Conservation (phyloP, 2,113 vertebrate species). For the Coptodon rendalli region DNA sequence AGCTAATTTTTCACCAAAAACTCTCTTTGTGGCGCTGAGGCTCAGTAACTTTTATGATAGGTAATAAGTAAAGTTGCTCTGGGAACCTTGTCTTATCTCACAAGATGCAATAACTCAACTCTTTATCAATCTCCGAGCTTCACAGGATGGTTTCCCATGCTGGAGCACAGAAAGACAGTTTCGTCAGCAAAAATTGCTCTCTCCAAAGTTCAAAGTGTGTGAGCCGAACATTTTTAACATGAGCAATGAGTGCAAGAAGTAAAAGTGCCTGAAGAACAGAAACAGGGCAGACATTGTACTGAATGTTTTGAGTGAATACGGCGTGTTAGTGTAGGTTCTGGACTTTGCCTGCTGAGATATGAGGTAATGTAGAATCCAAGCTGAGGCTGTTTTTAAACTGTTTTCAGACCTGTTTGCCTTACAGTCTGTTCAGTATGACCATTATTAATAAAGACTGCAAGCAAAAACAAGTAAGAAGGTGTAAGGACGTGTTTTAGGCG, state of each 20-base stretch:
- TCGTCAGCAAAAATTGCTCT: background rate
- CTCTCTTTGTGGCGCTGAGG: background rate
- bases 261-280: background rate
- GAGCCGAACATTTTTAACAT: background rate
- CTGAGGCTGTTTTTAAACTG: background rate
- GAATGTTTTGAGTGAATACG: background rate
- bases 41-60: background rate
- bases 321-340: background rate
- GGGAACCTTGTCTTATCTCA: background rate
- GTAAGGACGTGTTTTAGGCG: background rate
- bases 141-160: background rate
- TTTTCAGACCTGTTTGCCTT: background rate
- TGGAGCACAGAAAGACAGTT: background rate
- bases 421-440: background rate
- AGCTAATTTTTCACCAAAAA: background rate
- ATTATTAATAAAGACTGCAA: background rate
- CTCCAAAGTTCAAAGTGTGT: background rate
- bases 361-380: background rate
- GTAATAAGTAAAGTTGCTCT: background rate
- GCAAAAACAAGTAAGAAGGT: background rate
- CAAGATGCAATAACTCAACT: background rate
- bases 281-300: background rate
- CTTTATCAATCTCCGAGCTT: conserved; percentile 7
- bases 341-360: conserved; percentile 37
- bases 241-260: background rate